Base-by-base conservation (phyloP, 2,888 invertebrate species). In the Euclidia mi region DNA sequence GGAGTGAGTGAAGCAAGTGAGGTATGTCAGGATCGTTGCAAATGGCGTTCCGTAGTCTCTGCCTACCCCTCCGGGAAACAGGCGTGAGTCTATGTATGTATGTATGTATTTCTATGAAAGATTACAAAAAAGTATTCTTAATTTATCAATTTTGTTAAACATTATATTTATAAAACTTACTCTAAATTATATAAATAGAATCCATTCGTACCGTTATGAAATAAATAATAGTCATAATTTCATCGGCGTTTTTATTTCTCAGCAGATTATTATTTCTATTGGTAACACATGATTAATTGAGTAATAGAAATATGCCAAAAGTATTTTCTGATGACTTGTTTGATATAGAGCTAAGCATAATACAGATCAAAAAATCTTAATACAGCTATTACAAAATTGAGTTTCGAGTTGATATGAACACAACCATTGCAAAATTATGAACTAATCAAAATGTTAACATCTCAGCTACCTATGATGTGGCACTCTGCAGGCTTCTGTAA, bases 381-480 rank as follows among this genome's bases (percentile, higher is more conserved):
- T 42, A 1, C 42, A 35, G 0, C 11, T 49, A 40, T 49, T 34
- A 35, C 20, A 37, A 29, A 41, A 37, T 38, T 44, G 0, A 49
- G 35, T 53, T 35, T 38, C 44, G 10, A 46, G 48, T 65, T 70
- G 74, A 73, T 76, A 78, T 82, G 76, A 87, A 89, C 88, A 89
- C 90, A 90, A 89, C 85, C 87, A 60, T 79, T 68, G 41, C 65
- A 74, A 73, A 62, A 59, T 61, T 66, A 65, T 70, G 65, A 29
- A 57, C 51, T 78, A 50, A 32, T 25, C 48, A 28, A 46, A 34
- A 2, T 9, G 45, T 48, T 7, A 20, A 32, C 43, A 43, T 47
- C 49, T 67, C 81, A 81, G 91, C 90, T 94, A 94, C 85, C 94
- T 93, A 62, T 94, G 94, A 57, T 93, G 92, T 4, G 91, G 92